Percentiles rank a stretch among this genome's conserved stretches.
Conservation (phyloP, 2,113 vertebrate species). For the Elephantulus edwardii region DNA sequence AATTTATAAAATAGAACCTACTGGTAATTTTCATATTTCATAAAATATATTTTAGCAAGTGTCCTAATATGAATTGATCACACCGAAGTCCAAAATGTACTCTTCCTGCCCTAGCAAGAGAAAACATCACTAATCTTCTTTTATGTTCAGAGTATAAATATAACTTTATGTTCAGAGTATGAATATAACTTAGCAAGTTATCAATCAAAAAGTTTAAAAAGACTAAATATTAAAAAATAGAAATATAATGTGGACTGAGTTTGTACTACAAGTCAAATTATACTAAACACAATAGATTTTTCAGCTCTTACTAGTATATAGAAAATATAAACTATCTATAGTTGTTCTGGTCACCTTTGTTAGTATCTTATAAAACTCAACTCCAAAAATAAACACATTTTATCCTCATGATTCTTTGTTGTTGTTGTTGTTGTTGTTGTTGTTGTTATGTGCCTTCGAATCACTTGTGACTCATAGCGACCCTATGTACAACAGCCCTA, state of each 20-base stretch:
- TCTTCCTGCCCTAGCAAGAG: conserved; percentile 41
- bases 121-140: conserved; percentile 67
- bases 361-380: not conserved
- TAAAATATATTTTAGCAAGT: conserved; percentile 75
- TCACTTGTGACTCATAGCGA: too few species aligned
- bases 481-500: too few species aligned
- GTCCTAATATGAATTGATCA: conserved; percentile 73
- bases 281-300: not conserved
- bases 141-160: conserved; percentile 42
- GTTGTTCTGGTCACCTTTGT: not conserved
- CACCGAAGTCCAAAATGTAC: conserved; percentile 58
- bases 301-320: not conserved
- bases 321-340: not conserved
- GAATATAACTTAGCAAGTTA: not conserved
- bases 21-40: conserved; percentile 75
- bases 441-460: too few species aligned
- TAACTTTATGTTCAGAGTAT: conserved; percentile 56
- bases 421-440: too few species aligned
- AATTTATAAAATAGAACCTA: conserved; percentile 81
- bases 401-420: not conserved
- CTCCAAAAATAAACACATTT: not conserved
- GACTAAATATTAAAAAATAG: not conserved
- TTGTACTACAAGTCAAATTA: not conserved
- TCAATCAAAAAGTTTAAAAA: conserved; percentile 40
- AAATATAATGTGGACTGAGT: not conserved